Conservation (phyloP, 2,113 vertebrate genomes). For the Motacilla alba region DNA sequence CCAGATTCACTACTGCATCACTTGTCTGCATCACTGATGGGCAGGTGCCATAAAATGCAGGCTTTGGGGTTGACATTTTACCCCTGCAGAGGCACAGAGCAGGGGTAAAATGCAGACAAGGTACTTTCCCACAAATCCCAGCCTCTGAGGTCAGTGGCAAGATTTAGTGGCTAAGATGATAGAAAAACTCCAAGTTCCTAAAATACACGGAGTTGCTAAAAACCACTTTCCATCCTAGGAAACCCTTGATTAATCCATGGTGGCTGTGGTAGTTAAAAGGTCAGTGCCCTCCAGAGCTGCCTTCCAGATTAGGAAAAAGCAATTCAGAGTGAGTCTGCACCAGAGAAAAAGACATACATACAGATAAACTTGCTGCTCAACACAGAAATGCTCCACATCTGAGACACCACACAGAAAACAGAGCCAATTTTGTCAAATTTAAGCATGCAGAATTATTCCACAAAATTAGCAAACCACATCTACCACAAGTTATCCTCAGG, state of each 20-base stretch:
- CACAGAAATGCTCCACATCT: not conserved
- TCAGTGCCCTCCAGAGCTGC: not conserved
- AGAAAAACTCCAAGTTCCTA: not conserved
- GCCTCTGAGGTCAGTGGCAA: not conserved
- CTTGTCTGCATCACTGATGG: not conserved
- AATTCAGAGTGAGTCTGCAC: not conserved
- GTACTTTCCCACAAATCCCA: not conserved
- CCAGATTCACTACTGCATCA: not conserved
- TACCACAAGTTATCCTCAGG: not conserved
- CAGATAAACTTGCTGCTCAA: not conserved
- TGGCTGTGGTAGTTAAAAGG: not conserved
- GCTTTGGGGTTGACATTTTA: not conserved
- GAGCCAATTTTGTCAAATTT: not conserved
- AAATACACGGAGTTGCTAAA: not conserved
- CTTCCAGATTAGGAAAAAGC: slow-evolving; percentile 14
- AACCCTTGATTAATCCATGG: not conserved
- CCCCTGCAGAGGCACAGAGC: not conserved
- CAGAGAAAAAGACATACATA: not conserved
- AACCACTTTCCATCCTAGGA: not conserved
- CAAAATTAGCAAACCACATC: not conserved
- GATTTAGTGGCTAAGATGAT: not conserved
- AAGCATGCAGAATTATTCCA: not conserved
- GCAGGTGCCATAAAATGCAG: not conserved
- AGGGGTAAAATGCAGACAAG: not conserved
- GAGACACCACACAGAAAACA: not conserved